phyloP scores from a whole-genome alignment of 2,888 invertebrate genomes.

The Caradrina clavipalpis region DNA sequence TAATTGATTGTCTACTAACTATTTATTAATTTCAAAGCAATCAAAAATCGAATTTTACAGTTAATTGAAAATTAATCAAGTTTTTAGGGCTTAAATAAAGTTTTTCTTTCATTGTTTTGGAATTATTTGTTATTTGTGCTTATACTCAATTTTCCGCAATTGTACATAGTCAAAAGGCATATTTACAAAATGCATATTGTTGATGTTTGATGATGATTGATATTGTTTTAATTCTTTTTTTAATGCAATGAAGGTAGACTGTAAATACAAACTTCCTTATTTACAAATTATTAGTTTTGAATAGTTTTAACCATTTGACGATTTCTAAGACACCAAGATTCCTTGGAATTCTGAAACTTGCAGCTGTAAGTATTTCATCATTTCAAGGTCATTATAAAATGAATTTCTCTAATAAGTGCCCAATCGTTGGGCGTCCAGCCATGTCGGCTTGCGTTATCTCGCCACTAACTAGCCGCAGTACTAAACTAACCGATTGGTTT shows the following conservation, averaged over 20 bases:
- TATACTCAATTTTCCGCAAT: too few species aligned
- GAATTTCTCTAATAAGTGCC: constrained; percentile 48
- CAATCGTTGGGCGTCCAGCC: constrained; percentile 70
- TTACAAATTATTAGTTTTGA: background rate
- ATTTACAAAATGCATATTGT: background rate
- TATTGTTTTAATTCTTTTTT: background rate
- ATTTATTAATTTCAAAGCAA: too few species aligned
- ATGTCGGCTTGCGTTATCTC: constrained; percentile 72
- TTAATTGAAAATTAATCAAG: too few species aligned
- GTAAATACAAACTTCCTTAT: background rate
- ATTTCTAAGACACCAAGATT: background rate
- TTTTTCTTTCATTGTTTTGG: too few species aligned
- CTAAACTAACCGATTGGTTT: constrained; percentile 53
- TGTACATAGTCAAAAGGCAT: too few species aligned
- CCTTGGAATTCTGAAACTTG: constrained; percentile 28
- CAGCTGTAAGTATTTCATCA: constrained; percentile 39
- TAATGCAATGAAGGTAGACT: background rate
- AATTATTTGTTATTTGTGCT: too few species aligned
- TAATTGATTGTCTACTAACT: too few species aligned
- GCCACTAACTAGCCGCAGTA: constrained; percentile 51
- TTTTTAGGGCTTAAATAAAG: too few species aligned
- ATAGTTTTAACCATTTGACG: too few species aligned
- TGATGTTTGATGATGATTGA: background rate
- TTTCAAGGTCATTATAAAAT: constrained; percentile 49
- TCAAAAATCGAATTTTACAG: too few species aligned